Evolutionary conservation across 1,140 invertebrate species (phyloP), one percentile per base, ranked within the genome.

Genomic region (Charaxes varanes): DNA sequence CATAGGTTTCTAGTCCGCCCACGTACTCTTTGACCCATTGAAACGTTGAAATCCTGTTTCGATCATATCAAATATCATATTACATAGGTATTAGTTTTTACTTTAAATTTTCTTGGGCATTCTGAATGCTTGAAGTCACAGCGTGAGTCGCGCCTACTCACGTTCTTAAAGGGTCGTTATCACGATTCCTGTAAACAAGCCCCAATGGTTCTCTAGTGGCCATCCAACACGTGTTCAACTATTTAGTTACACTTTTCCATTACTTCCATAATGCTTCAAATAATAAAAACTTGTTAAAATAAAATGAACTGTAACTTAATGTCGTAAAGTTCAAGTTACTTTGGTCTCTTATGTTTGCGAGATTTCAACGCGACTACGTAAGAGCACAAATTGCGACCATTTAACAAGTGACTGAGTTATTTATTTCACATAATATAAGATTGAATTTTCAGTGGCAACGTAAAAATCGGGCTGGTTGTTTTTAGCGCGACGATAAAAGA

Each of bases 171-270:
- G 42, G 48, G 26, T 55, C 51, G 57, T 69, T 60, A 66, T 69
- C 53, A 34, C 30, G 40, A 52, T 63, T 53, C 41, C 53, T 53
- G 43, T 62, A 72, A 76, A 72, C 62, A 69, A 70, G 47, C 45
- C 50, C 42, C 37, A 59, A 68, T 63, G 44, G 55, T 51, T 34
- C 41, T 71, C 62, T 69, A 69, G 69, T 73, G 65, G 65, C 65
- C 53, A 57, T 60, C 65, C 56, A 71, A 77, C 72, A 77, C 62
- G 67, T 77, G 72, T 72, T 64, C 58, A 44, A 36, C 43, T 62
- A 58, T 56, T 64, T 65, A 60, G 62, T 66, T 63, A 60, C 51
- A 44, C 30, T 49, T 35, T 14, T 24, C 33, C 18, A 24, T n/a
- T 2, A 19, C 6, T 19, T 16, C 3, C 8, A 45, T 19, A 43